Base-by-base conservation (phyloP, 1,140 invertebrate genomes). In the Drosophila takahashii region DNA sequence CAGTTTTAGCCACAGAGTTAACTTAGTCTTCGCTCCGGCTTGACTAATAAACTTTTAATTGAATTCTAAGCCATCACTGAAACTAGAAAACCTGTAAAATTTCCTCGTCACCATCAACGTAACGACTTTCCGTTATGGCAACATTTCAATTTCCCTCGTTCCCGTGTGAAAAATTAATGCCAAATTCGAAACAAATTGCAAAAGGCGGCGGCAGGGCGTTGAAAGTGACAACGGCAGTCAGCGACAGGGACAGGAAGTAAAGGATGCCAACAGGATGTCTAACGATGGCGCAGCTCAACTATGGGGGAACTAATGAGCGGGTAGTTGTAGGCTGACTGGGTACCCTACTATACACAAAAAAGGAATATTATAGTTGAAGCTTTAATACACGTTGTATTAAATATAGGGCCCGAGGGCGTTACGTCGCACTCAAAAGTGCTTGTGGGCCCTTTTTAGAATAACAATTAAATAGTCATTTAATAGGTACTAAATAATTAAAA, bases 151-250 rank as follows among this genome's bases (percentile, higher is more conserved):
- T 87, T 87, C 83, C 83, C 78, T 51, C 22, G 77, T 78, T 81
- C 57, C 83, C 60, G 83, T 87, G 69, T 89, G 83, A 79, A 87
- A 86, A 87, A 87, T 87, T 89, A 89, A 84, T 87, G 85, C 79
- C 69, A 84, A 87, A 87, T 84, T 80, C 56, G 84, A 77, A 90
- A 77, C 84, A 90, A 87, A 87, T 87, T 87, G 85, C 77, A 64
- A 77, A 76, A 62, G 74, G 83, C 67, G 70, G 22, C 50, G 56
- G 56, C 48, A 41, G 36, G 66, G 54, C 60, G 57, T 66, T 75
- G 47, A 60, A 70, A 77, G 50, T 83, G 75, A 89, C 83, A 87
- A 70, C 75, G 81, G 51, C 41, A 74, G 50, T 18, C 41, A 53
- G 32, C 18, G 69, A 39, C 27, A 26, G 52, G 41, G 32, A 44